Evolutionary conservation across 2,113 vertebrate species (phyloP).

Genomic region (Empidonax traillii): DNA sequence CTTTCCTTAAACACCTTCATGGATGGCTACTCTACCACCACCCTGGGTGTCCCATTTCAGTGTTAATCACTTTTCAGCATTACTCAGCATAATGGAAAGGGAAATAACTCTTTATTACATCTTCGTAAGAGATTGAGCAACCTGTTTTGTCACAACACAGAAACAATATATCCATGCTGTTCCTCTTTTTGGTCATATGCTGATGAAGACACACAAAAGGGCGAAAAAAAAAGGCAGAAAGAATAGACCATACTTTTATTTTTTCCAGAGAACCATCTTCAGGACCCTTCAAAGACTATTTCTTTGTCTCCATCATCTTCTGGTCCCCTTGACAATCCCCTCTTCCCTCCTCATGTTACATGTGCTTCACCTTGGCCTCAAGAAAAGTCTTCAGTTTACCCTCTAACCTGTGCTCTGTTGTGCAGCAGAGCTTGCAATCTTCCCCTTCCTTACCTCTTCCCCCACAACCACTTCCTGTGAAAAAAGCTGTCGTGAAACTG

Average conservation of each 20-base stretch:
- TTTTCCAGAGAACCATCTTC: not conserved
- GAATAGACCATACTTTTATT: not conserved
- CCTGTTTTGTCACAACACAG: not conserved
- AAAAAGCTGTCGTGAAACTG: not conserved
- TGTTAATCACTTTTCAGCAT: not conserved
- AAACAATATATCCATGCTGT: fast-evolving
- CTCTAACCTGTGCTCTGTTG: not conserved
- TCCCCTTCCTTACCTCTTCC: not conserved
- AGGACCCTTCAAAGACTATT: not conserved
- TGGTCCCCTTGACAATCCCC: not conserved
- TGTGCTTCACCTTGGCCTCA: not conserved
- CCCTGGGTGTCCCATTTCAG: not conserved
- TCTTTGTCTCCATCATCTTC: not conserved
- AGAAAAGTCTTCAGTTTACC: not conserved
- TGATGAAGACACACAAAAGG: not conserved
- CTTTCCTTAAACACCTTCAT: not conserved
- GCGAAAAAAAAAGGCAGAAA: not conserved
- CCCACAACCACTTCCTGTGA: not conserved
- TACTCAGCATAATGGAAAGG: not conserved
- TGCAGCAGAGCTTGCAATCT: not conserved
- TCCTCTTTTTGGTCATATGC: not conserved
- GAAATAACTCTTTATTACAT: not conserved
- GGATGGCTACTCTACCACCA: not conserved
- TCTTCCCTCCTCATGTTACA: not conserved
- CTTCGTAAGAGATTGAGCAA: not conserved